phyloP scores from a whole-genome alignment of 2,113 vertebrate genomes.

The Rhadina sibilatrix region DNA sequence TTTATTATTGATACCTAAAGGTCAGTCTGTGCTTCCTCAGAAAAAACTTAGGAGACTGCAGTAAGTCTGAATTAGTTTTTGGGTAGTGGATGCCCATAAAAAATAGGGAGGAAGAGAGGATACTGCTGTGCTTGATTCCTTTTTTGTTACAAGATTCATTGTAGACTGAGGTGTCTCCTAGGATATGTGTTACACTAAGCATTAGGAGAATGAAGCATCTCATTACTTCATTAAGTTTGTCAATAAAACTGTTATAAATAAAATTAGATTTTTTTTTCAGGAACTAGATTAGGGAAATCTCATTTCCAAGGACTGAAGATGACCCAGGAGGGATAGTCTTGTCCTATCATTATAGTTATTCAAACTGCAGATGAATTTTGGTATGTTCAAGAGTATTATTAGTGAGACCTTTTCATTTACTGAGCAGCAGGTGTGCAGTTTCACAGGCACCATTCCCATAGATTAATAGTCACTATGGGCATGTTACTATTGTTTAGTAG shows the following conservation, averaged over 20 bases:
- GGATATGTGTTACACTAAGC: background rate
- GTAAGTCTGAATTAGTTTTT: background rate
- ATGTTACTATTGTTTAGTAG: background rate
- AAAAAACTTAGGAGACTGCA: background rate
- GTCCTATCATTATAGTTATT: background rate
- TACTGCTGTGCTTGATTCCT: background rate
- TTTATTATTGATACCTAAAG: background rate
- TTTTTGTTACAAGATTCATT: background rate
- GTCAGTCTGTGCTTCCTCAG: background rate
- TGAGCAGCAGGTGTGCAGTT: background rate
- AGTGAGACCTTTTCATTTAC: background rate
- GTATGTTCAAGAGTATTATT: background rate
- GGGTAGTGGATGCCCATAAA: background rate
- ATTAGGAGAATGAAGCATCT: background rate
- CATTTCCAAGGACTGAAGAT: background rate
- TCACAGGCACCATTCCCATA: background rate
- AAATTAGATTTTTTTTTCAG: background rate
- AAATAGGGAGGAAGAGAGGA: background rate
- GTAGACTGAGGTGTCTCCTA: background rate
- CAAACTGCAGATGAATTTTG: background rate
- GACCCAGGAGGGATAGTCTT: background rate
- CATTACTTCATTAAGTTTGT: background rate
- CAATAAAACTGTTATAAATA: background rate
- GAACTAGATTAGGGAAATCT: background rate
- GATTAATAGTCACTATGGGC: background rate